These are phyloP conservation scores for Acanthurus lineatus DNA, from an alignment of 2,797 vertebrate genomes.

Conservation along the genomic window DNA sequence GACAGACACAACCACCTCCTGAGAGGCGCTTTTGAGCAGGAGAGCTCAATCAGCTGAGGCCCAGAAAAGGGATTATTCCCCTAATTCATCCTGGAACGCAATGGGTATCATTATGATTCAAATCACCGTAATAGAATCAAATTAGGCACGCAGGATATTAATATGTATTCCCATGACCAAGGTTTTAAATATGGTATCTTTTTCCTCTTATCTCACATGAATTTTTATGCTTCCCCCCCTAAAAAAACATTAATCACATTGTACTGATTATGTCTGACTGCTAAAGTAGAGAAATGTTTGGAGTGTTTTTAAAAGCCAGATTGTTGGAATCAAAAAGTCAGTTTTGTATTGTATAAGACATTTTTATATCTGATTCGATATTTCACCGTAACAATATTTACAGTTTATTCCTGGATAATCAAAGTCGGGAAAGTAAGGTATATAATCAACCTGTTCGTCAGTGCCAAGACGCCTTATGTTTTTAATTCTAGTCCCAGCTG, in stretches of 20 bases:
- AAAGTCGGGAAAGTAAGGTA: conserved; percentile 21
- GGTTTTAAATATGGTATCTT: conserved; percentile 53
- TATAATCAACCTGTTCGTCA: conserved; percentile 58
- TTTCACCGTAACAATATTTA: conserved; percentile 44
- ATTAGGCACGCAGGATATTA: conserved; percentile 72
- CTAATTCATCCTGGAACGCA: conserved; percentile 65
- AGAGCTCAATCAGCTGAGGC: conserved; percentile 46
- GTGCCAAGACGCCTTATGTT: conserved; percentile 42
- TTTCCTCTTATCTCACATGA: conserved; percentile 36
- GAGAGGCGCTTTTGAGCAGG: conserved; percentile 36
- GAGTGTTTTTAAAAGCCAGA: conserved; percentile 40
- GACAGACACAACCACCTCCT: conserved; percentile 24
- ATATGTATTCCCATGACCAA: conserved; percentile 50
- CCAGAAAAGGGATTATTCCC: conserved; percentile 65
- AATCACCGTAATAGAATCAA: conserved; percentile 74
- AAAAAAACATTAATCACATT: conserved; percentile 65
- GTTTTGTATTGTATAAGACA: conserved; percentile 14
- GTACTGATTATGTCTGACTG: conserved; percentile 61
- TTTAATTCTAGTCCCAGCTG: conserved; percentile 44
- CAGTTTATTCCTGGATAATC: conserved; percentile 51
- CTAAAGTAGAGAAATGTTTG: conserved; percentile 32
- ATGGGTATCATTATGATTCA: conserved; percentile 68
- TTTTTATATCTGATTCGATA: conserved; percentile 36
- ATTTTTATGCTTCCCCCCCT: conserved; percentile 21
- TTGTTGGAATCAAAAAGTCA: conserved; percentile 55